phyloP scores from a whole-genome alignment of 2,888 invertebrate genomes.

The Helleia helle region DNA sequence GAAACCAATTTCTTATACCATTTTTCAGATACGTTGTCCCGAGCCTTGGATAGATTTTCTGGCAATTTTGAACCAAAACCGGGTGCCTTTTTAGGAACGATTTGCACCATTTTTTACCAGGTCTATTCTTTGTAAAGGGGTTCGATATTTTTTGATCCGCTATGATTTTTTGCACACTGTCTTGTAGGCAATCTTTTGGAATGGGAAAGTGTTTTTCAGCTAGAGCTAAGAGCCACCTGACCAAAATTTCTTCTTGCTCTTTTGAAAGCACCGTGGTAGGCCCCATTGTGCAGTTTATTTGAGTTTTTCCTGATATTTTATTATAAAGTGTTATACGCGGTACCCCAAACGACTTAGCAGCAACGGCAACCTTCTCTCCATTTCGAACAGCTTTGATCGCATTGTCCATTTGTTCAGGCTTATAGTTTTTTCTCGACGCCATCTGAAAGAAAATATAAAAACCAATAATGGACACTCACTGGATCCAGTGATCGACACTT shows the following conservation, averaged over 20 bases:
- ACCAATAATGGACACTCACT: too few relatives aligned
- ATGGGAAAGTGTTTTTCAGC: conserved; percentile 17
- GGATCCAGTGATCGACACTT: too few relatives aligned
- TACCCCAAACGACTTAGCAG: conserved; percentile 13
- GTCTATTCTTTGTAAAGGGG: conserved; percentile 21
- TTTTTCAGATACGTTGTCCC: conserved; percentile 19
- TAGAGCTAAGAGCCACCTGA: too few relatives aligned
- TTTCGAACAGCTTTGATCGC: conserved; percentile 14
- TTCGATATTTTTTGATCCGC: conserved; percentile 17
- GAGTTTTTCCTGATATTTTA: conserved; percentile 16
- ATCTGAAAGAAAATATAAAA: too few relatives aligned
- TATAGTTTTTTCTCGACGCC: conserved; percentile 18
- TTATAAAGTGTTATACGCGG: conserved; percentile 15
- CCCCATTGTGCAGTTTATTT: conserved; percentile 17
- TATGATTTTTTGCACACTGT: conserved; percentile 24
- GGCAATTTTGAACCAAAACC: conserved; percentile 8
- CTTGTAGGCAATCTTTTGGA: conserved; percentile 18
- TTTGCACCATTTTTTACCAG: conserved; percentile 19
- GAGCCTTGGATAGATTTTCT: conserved; percentile 18
- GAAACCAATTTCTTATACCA: conserved; percentile 19
- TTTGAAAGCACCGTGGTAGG: conserved; percentile 21
- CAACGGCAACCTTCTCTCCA: conserved; percentile 13
- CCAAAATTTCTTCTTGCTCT: too few relatives aligned
- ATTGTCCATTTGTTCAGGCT: conserved; percentile 13
- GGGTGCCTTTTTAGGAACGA: conserved; percentile 17